Base-by-base conservation (phyloP, 2,113 vertebrate genomes). In the Eurypyga helias region DNA sequence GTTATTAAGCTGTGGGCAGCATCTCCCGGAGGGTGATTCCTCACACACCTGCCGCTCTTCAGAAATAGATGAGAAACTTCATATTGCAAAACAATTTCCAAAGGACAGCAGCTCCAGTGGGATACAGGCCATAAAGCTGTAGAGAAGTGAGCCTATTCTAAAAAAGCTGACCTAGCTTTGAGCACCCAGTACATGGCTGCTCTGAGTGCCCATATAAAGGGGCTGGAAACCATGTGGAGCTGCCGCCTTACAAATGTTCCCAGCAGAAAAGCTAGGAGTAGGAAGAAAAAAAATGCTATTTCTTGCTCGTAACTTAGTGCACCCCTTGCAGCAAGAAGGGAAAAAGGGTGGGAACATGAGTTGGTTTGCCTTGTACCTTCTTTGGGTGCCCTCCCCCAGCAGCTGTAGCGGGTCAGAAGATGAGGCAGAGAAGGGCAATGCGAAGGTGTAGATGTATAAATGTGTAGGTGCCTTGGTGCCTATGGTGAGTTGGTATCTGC, bases 1-100 rank as follows among this genome's bases (percentile, higher is more conserved):
- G 79, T 75, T 91, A 88, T 91, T 89, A 95, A 75, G 84, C 93
- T 87, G 79, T 87, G 92, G 92, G 93, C 48, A 97, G 83, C 62
- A 55, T 93, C 90, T 90, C 92, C 93, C 93, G 79, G 76, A 92
- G 58, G 65, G 61, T 45, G 66, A 80, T 83, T 96, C 88, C 97
- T 88, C 79, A 88, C 62, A 85, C 87, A 88, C 61, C 85, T 90
- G 91, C 91, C 0, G 0, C 81, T 88, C n/a, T 36, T 89, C 92
- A 94, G 83, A 96, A 93, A 79, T 70, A 87, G 81, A 81, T 14
- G 19, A 61, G 55, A 52, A 95, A 83, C 57, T 72, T 91, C 45
- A 41, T 24, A 51, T 49, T 61, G 66, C n/a, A 73, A 83, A 96
- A 84, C 46, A 23, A 71, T 72, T 72, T 92, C 62, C 84, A 57